These are phyloP conservation scores for Sebastes diaconus DNA, from an alignment of 2,797 vertebrate species.

Conservation along the genomic window DNA sequence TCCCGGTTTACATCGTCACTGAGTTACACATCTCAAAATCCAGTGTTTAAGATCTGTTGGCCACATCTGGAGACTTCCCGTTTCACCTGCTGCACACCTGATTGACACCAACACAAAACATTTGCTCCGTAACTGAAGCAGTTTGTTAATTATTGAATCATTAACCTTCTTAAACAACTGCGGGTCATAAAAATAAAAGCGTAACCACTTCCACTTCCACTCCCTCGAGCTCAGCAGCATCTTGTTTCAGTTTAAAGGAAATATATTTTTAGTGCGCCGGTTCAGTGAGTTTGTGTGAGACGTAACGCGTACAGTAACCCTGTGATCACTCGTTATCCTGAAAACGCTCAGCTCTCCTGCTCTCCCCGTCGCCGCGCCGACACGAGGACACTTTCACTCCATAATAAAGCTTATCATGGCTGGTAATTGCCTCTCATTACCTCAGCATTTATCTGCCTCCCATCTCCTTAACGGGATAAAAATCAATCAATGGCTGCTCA, in stretches of 20 bases:
- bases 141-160: too few relatives aligned
- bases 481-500: constrained; percentile 70
- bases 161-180: neutral
- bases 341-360: constrained; percentile 3
- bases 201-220: too few relatives aligned
- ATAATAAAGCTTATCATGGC: constrained; percentile 66
- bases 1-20: too few relatives aligned
- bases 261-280: too few relatives aligned
- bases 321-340: constrained; percentile 33
- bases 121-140: too few relatives aligned
- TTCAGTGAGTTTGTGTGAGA: neutral
- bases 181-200: neutral
- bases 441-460: constrained; percentile 71
- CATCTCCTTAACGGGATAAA: constrained; percentile 72
- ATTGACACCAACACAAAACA: too few relatives aligned
- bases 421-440: constrained; percentile 78
- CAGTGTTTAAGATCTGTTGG: too few relatives aligned
- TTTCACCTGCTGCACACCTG: too few relatives aligned
- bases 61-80: too few relatives aligned
- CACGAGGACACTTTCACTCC: constrained; percentile 54
- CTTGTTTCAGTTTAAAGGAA: too few relatives aligned
- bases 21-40: too few relatives aligned
- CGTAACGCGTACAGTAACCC: constrained; percentile 2
- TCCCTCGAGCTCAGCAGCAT: too few relatives aligned
- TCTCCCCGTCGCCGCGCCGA: neutral